Percentiles rank a stretch among this genome's conserved stretches.
Conservation (phyloP, 2,113 vertebrate species). For the Nettapus auritus region DNA sequence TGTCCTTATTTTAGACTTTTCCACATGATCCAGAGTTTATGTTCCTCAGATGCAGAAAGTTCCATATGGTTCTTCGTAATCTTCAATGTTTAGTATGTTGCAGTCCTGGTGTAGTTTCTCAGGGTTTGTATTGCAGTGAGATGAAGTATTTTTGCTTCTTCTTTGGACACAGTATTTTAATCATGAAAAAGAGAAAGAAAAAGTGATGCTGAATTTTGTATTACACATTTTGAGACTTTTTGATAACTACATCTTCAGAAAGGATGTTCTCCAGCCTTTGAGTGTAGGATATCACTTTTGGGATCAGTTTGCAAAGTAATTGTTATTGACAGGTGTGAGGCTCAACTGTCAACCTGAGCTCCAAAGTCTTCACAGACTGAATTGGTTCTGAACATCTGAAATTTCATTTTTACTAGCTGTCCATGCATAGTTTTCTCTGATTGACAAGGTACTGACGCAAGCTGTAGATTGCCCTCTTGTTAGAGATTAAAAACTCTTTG, state of each 20-base stretch:
- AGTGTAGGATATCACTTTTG: neutral
- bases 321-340: neutral
- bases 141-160: neutral
- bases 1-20: neutral
- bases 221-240: neutral
- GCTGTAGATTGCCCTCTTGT: neutral
- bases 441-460: neutral
- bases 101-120: neutral
- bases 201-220: neutral
- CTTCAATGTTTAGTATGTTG: neutral
- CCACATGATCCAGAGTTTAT: neutral
- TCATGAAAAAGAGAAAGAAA: neutral
- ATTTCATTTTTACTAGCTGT: neutral
- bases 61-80: neutral
- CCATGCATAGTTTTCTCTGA: neutral
- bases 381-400: neutral
- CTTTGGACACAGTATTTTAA: neutral
- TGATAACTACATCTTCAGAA: neutral
- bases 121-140: rapidly evolving
- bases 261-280: neutral
- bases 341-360: neutral
- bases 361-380: neutral
- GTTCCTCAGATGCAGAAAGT: neutral
- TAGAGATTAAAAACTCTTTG: neutral
- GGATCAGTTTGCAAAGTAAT: neutral